Conservation (phyloP, 1,140 invertebrate genomes). For the Aphaenogaster ashmeadi region DNA sequence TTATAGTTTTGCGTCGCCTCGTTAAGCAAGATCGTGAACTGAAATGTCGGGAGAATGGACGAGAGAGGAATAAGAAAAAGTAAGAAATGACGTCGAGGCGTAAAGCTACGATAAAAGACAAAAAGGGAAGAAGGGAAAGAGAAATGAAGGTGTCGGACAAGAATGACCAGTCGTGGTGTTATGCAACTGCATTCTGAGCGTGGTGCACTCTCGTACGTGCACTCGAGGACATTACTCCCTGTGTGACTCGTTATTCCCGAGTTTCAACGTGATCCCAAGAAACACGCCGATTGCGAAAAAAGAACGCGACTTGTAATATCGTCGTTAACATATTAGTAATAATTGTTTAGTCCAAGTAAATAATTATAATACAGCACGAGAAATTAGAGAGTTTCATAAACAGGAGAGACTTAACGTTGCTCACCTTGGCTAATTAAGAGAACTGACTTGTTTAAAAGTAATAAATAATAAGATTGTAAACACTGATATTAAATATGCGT, state of each 20-base stretch:
- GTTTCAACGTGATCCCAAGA: slow-evolving; percentile 35
- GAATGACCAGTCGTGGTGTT: slow-evolving; percentile 56
- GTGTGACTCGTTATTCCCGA: slow-evolving; percentile 50
- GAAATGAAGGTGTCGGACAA: slow-evolving; percentile 40
- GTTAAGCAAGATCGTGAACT: slow-evolving; percentile 6
- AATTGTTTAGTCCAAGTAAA: background rate
- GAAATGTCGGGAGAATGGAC: background rate
- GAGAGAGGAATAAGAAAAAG: slow-evolving; percentile 6
- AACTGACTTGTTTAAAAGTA: background rate
- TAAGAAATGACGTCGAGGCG: background rate
- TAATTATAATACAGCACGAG: background rate
- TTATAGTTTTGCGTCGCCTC: background rate
- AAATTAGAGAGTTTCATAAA: slow-evolving; percentile 13
- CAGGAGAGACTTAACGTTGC: background rate
- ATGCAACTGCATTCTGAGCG: slow-evolving; percentile 77
- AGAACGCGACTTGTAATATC: background rate
- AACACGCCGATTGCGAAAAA: background rate
- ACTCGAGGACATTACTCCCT: slow-evolving; percentile 77
- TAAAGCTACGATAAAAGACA: slow-evolving; percentile 20
- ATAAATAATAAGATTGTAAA: slow-evolving; percentile 11
- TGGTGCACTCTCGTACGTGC: slow-evolving; percentile 67
- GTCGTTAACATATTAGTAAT: background rate
- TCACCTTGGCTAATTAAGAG: background rate
- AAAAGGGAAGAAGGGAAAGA: slow-evolving; percentile 32
- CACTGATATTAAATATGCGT: background rate